Base-by-base conservation (phyloP, 1,140 invertebrate species). In the Bombus impatiens region DNA sequence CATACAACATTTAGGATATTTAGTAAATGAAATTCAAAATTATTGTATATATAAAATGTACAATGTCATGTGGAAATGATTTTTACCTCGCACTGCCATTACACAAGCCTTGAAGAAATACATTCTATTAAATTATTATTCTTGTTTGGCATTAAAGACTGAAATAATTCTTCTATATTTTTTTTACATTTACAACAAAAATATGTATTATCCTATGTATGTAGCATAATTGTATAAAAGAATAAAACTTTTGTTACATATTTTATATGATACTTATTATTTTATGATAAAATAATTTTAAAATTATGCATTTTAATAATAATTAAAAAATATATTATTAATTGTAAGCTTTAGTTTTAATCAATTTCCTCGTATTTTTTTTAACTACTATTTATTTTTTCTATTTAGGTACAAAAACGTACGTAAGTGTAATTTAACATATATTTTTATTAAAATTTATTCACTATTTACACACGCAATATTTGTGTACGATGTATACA, bases 61-160 rank as follows among this genome's bases (percentile, higher is more conserved):
- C 40, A 77, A 78, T n/a, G 67, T 78, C 37, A 35, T 62, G 53
- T 70, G 42, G 35, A 75, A 84, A 88, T 78, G 72, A 86, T 72
- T 87, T 88, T 75, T 87, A 91, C 87, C 86, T 92, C 90, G 86
- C 91, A 89, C 86, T 91, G 91, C 90, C 79, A 91, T 77, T 90
- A 86, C 74, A 90, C 53, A 28, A 80, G 82, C 86, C 89, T 91
- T 89, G 86, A 88, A 79, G 71, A 67, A 85, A 83, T 87, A 87
- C 84, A 86, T 88, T 88, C 79, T 84, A 90, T 88, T 88, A 87
- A 91, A 90, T 83, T 88, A 91, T 88, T 90, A 89, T 87, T 86
- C 84, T 93, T 87, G 62, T 94, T 93, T 93, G 89, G 91, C 83
- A 85, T 89, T 79, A 85, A 94, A 94, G 93, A 95, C 93, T 95